Conservation (phyloP, 2,888 invertebrate genomes). For the Ochropleura plecta region DNA sequence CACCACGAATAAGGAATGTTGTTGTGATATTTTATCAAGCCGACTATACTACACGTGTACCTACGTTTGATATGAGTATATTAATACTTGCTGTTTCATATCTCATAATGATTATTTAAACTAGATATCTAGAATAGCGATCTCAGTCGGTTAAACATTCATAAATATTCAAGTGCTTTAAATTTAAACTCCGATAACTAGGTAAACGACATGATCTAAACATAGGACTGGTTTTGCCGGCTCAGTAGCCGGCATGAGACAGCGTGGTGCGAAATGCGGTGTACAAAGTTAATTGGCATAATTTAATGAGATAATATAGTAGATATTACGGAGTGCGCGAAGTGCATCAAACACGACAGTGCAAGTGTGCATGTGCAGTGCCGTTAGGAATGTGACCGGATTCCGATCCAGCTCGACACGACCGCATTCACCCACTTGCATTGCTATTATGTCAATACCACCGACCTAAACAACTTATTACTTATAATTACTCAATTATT, state of each 20-base stretch:
- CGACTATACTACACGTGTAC: slow-evolving; percentile 22
- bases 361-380: slow-evolving; percentile 79
- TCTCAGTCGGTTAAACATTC: slow-evolving; percentile 34
- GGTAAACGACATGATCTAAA: slow-evolving; percentile 44
- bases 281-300: slow-evolving; percentile 68
- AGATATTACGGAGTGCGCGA: slow-evolving; percentile 64
- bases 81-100: slow-evolving; percentile 20
- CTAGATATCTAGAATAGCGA: slow-evolving; percentile 40
- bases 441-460: slow-evolving; percentile 85
- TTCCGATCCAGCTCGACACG: slow-evolving; percentile 78
- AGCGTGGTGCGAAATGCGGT: slow-evolving; percentile 60
- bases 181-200: slow-evolving; percentile 36
- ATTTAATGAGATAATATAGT: slow-evolving; percentile 67
- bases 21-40: slow-evolving; percentile 61
- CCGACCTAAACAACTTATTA: slow-evolving; percentile 78
- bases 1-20: slow-evolving; percentile 66
- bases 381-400: slow-evolving; percentile 88
- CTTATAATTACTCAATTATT: slow-evolving; percentile 32
- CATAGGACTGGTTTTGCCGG: slow-evolving; percentile 52
- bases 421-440: slow-evolving; percentile 81
- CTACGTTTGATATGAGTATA: slow-evolving; percentile 27
- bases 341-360: slow-evolving; percentile 79
- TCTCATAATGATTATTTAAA: slow-evolving; percentile 24
- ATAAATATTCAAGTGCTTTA: slow-evolving; percentile 49
- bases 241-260: slow-evolving; percentile 57